A percentile compares a stretch with the other conserved stretches of the same genome.
Conservation (phyloP, 2,797 vertebrate genomes). For the Dermochelys coriacea region DNA sequence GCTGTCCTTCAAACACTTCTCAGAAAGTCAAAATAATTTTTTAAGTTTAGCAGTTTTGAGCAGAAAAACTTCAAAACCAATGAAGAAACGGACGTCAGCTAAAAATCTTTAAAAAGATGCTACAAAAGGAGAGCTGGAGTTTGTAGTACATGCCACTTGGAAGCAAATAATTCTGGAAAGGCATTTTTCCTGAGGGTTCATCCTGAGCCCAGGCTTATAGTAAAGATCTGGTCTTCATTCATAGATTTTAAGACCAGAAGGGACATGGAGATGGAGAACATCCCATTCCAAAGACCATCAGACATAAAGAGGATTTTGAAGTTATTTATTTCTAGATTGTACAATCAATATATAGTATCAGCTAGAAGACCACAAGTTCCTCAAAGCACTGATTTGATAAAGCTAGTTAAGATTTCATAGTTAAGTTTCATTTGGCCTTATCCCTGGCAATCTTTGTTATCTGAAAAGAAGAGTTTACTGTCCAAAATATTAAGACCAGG, state of each 20-base stretch:
- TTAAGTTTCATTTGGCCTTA: not conserved
- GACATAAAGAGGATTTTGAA: not conserved
- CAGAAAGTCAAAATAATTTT: not conserved
- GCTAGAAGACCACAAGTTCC: not conserved
- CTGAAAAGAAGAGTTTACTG: constrained; percentile 7
- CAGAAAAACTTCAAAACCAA: constrained; percentile 11
- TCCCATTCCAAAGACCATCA: not conserved
- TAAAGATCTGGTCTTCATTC: not conserved
- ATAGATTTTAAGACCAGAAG: not conserved
- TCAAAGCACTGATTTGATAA: not conserved
- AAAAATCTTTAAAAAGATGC: not conserved
- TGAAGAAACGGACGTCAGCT: not conserved
- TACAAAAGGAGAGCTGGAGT: not conserved
- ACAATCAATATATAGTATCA: not conserved
- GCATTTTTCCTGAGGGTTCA: not conserved
- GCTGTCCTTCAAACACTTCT: not conserved
- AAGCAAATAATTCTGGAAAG: not conserved
- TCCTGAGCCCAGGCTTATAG: not conserved
- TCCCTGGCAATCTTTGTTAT: not conserved
- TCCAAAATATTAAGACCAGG: not conserved
- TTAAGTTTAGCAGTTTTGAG: not conserved
- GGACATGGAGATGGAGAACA: not conserved
- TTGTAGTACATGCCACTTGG: not conserved
- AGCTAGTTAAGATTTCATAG: not conserved
- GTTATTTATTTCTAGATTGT: not conserved